Evolutionary conservation across 2,113 vertebrate species (phyloP).

Genomic region (Odobenus rosmarus): DNA sequence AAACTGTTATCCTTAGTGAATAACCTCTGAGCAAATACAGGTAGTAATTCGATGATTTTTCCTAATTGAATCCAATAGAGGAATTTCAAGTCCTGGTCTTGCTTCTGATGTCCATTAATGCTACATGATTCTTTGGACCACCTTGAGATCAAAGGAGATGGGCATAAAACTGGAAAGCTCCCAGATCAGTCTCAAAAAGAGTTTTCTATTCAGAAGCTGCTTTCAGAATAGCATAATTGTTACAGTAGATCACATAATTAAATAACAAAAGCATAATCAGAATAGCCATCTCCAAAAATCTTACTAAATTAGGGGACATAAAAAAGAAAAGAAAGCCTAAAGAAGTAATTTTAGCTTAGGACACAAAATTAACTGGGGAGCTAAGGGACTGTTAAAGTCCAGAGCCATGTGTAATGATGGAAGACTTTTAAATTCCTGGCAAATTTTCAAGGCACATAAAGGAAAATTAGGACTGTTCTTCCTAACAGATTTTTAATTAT

Average conservation of each 20-base stretch:
- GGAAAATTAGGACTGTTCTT: constrained; percentile 45
- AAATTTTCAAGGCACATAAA: constrained; percentile 66
- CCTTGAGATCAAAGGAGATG: constrained; percentile 73
- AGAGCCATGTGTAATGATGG: neutral
- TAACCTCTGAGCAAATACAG: constrained; percentile 39
- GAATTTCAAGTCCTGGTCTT: neutral
- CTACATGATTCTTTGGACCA: constrained; percentile 76
- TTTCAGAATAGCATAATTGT: constrained; percentile 68
- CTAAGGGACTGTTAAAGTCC: constrained; percentile 45
- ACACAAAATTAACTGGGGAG: constrained; percentile 65
- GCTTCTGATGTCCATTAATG: constrained; percentile 55
- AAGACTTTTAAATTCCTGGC: constrained; percentile 72
- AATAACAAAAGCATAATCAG: constrained; percentile 75
- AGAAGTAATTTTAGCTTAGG: constrained; percentile 60
- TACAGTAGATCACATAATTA: constrained; percentile 74
- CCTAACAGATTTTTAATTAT: constrained; percentile 75
- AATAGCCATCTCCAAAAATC: constrained; percentile 62
- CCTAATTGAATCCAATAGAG: constrained; percentile 27
- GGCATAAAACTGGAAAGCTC: constrained; percentile 67
- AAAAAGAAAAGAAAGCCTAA: constrained; percentile 50
- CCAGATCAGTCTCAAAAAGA: constrained; percentile 54
- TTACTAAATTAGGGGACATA: constrained; percentile 53
- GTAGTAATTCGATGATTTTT: constrained; percentile 8
- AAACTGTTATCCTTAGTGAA: neutral
- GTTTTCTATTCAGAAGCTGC: constrained; percentile 70